Conservation (phyloP, 2,113 vertebrate genomes). For the Tachycineta bicolor region DNA sequence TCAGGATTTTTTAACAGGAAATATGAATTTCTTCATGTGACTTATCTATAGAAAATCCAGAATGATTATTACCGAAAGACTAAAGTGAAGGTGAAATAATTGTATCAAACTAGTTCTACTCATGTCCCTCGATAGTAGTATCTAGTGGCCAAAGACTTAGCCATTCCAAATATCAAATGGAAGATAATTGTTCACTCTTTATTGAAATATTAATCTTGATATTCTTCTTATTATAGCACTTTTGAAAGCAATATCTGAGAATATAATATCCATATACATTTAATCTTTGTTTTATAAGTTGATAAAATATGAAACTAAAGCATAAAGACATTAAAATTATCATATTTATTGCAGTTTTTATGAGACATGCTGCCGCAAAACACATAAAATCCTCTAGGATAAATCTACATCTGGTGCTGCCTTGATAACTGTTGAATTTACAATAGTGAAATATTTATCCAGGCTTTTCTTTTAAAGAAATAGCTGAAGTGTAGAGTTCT, state of each 20-base stretch:
- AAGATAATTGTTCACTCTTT: constrained; percentile 16
- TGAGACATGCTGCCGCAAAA: constrained; percentile 41
- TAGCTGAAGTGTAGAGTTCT: constrained; percentile 17
- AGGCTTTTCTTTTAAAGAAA: constrained; percentile 53
- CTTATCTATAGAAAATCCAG: not conserved
- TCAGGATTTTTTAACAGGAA: not conserved
- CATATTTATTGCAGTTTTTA: constrained; percentile 72
- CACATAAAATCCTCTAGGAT: constrained; percentile 65
- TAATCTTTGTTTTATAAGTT: constrained; percentile 69
- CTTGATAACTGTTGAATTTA: constrained; percentile 63
- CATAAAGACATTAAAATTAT: constrained; percentile 62
- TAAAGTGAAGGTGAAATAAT: constrained; percentile 32
- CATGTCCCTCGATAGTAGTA: constrained; percentile 13
- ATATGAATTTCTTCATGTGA: not conserved
- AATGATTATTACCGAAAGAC: not conserved
- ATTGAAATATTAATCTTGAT: constrained; percentile 56
- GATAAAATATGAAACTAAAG: constrained; percentile 62
- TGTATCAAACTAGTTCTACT: constrained; percentile 18
- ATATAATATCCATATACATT: constrained; percentile 35
- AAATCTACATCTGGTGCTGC: constrained; percentile 58
- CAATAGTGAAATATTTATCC: constrained; percentile 23
- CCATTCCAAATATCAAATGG: constrained; percentile 31
- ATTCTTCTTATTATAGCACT: constrained; percentile 12
- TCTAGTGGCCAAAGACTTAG: constrained; percentile 6
- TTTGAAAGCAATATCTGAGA: constrained; percentile 41